Base-by-base conservation (phyloP, 2,888 invertebrate species). In the Cylloceria caligata region DNA sequence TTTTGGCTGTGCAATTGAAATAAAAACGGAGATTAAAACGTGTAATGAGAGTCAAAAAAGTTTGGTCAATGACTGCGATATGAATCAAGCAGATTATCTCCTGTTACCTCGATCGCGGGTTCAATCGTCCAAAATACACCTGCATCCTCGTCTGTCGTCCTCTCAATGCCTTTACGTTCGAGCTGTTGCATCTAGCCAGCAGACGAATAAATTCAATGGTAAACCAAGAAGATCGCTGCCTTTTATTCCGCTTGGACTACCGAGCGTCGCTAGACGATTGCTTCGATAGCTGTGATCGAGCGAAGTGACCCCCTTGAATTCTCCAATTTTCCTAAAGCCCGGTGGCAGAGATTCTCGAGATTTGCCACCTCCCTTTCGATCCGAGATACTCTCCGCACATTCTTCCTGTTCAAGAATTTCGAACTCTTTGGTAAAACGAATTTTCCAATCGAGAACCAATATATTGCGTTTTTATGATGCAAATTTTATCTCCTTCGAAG, bases 191-290 rank as follows among this genome's bases (percentile, higher is more conserved):
- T 49, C 52, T 57, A 65, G 36, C 52, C 21, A 57, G 36, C 65
- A 55, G 45, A 19, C 65, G 78, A 79, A 79, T 72, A 73, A 79
- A 79, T 60, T 79, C 57, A 36, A 57, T 21, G 47, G 30, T 39
- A 42, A 36, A 45, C 36, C 57, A 67, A 39, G 39, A 79, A 42
- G 64, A 47, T 57, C 36, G 47, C 47, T 39, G 69, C 9, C 72
- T 67, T 62, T 79, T 68, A 73, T 79, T 79, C 79, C 78, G 45
- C 72, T 78, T 78, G 79, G 67, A 78, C 57, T 78, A 49, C n/a
- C 65, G 72, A n/a, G 16, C 34, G 72, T 16, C 45, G n/a, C n/a
- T n/a, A n/a, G n/a, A n/a, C n/a, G n/a, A n/a, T n/a, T n/a, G n/a
- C n/a, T n/a, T n/a, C 39, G 67, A 30, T 34, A 30, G 30, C 47